Base-by-base conservation (phyloP, 2,113 vertebrate species). In the Calidris pygmaea region DNA sequence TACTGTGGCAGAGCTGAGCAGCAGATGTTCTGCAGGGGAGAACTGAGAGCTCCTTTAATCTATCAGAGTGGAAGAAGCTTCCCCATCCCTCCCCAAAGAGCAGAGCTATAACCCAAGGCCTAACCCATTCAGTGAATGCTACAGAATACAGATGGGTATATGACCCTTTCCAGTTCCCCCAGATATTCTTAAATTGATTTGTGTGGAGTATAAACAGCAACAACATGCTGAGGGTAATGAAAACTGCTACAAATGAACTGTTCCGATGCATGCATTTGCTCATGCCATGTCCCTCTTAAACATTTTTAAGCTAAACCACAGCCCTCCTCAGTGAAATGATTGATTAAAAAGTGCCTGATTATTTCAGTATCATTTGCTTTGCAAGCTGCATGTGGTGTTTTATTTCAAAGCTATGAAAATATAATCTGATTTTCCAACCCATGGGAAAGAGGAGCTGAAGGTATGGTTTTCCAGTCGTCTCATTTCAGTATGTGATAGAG, bases 281-380 rank as follows among this genome's bases (percentile, higher is more conserved):
- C 19, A 15, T 70, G 35, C 22, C 15, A 22, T 52, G 26, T 34
- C 22, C 39, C 27, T 50, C 43, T 63, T 72, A 59, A 83, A 52
- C 20, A 56, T 50, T 87, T 95, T 86, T 22, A 85, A 94, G 59
- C 30, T 65, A 88, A 89, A 60, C 67, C 22, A 37, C 37, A 53
- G 59, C 50, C 48, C 37, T 90, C 30, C 39, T 83, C 70, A 20
- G 20, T 70, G 59, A 92, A 96, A 90, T 81, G 72, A 76, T 45
- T 95, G 92, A 89, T 81, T 95, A 47, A 89, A 80, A 91, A 90
- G 56, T 62, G 52, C 65, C 65, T 82, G 52, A 92, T 90, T 89
- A 90, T 96, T 96, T 88, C 47, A 78, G 67, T 41, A 62, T 94
- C 96, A 83, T 91, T 96, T 85, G 66, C 80, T 97, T 93, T 94